These are phyloP conservation scores for Merluccius polli DNA, from an alignment of 2,797 vertebrate genomes.

Conservation along the genomic window DNA sequence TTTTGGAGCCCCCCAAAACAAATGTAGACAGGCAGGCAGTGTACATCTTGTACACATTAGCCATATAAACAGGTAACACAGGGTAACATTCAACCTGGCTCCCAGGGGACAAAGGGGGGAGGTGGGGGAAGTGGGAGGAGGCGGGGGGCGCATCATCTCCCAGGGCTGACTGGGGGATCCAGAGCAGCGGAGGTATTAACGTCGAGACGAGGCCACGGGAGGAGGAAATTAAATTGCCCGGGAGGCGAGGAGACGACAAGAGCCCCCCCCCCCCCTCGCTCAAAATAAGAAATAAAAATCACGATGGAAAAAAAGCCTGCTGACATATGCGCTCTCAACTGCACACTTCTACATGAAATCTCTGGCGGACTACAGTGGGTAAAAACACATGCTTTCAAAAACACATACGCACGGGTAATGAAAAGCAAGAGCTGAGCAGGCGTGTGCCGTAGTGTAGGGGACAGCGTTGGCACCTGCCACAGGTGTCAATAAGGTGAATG, in stretches of 20 bases:
- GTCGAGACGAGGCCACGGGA: constrained; percentile 45
- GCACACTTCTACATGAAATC: neutral
- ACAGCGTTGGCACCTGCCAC: constrained; percentile 25
- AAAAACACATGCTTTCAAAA: neutral
- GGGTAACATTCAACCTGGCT: constrained; percentile 44
- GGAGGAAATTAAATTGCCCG: constrained; percentile 71
- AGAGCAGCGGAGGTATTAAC: constrained; percentile 55
- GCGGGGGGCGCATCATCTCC: neutral
- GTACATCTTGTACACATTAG: constrained; percentile 53
- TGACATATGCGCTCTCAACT: neutral
- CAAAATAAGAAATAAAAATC: constrained; percentile 10
- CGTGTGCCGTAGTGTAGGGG: constrained; percentile 30
- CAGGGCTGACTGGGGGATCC: constrained; percentile 22
- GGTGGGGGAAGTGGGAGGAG: neutral
- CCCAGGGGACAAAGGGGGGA: neutral
- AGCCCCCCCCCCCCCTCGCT: constrained; percentile 30
- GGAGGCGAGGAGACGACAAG: constrained; percentile 46
- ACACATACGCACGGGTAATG: constrained; percentile 35
- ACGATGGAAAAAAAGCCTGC: neutral
- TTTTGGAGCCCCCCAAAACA: constrained; percentile 14
- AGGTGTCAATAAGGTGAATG: neutral
- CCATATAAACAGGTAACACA: constrained; percentile 49
- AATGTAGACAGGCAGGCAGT: neutral
- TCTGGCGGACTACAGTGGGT: neutral
- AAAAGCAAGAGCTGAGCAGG: constrained; percentile 51